Conservation (phyloP, 2,888 invertebrate genomes). For the Lagria hirta region DNA sequence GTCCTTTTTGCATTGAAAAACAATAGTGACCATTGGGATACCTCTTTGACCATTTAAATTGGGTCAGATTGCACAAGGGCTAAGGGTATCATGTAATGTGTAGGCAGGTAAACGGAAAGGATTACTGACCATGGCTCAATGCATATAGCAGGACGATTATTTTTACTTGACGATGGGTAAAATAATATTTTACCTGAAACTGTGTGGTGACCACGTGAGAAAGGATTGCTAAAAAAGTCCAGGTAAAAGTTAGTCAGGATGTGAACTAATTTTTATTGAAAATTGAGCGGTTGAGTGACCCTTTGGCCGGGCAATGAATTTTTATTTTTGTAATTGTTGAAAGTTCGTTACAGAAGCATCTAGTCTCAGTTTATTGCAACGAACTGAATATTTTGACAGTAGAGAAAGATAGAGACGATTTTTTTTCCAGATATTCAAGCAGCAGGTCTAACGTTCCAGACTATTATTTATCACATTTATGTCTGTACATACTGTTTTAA, state of each 20-base stretch:
- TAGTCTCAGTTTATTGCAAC: too few species aligned
- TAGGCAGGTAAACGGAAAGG: constrained; percentile 39
- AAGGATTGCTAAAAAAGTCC: constrained; percentile 26
- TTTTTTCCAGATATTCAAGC: too few species aligned
- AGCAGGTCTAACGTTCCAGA: too few species aligned
- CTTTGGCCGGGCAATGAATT: constrained; percentile 22
- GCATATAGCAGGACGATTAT: constrained; percentile 29
- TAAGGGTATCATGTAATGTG: constrained; percentile 44
- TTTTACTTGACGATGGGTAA: constrained; percentile 27
- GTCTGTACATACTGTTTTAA: too few species aligned
- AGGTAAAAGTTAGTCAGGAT: constrained; percentile 37
- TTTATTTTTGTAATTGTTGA: constrained; percentile 2
- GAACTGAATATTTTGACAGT: too few species aligned
- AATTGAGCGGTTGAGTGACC: constrained; percentile 27
- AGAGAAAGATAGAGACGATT: too few species aligned
- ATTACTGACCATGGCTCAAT: constrained; percentile 35
- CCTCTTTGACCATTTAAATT: constrained; percentile 45
- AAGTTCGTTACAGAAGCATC: too few species aligned
- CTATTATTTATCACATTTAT: too few species aligned
- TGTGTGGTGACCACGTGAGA: constrained; percentile 34
- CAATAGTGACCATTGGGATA: constrained; percentile 38
- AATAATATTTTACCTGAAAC: constrained; percentile 31
- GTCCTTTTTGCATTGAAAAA: constrained; percentile 34
- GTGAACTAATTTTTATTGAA: constrained; percentile 43
- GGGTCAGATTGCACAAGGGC: constrained; percentile 42